A percentile compares a stretch with the other conserved stretches of the same genome.
Conservation (phyloP, 1,140 invertebrate species). For the Drosophila truncata region DNA sequence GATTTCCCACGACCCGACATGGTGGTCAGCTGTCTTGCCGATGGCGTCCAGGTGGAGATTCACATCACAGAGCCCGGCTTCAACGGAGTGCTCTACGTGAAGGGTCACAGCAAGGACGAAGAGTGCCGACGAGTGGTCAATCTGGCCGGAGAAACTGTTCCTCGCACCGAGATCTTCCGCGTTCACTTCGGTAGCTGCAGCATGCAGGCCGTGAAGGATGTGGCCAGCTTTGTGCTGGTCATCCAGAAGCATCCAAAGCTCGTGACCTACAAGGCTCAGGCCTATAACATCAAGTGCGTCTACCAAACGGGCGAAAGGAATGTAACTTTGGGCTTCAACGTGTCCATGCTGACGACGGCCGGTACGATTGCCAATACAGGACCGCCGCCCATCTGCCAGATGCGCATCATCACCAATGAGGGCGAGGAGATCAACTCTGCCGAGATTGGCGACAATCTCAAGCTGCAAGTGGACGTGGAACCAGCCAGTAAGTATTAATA, state of each 20-base stretch:
- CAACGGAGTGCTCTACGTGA: slow-evolving; percentile 96
- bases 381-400: slow-evolving; percentile 95
- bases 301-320: slow-evolving; percentile 97
- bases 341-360: slow-evolving; percentile 97
- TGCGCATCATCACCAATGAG: slow-evolving; percentile 95
- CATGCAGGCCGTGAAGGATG: slow-evolving; percentile 95
- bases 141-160: slow-evolving; percentile 88
- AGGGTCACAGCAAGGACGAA: slow-evolving; percentile 97
- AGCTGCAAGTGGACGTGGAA: slow-evolving; percentile 96
- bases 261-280: slow-evolving; percentile 97
- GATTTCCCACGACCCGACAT: slow-evolving; percentile 95
- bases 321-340: slow-evolving; percentile 96
- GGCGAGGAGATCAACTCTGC: slow-evolving; percentile 95
- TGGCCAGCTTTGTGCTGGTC: slow-evolving; percentile 96
- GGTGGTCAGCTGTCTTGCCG: slow-evolving; percentile 94
- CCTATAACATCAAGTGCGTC: slow-evolving; percentile 97
- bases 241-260: slow-evolving; percentile 98
- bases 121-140: slow-evolving; percentile 93
- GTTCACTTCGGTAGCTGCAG: slow-evolving; percentile 96
- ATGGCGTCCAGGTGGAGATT: slow-evolving; percentile 95
- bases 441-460: slow-evolving; percentile 96
- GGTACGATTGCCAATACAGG: slow-evolving; percentile 98
- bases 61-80: slow-evolving; percentile 92
- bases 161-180: slow-evolving; percentile 93
- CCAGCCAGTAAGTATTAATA: slow-evolving; percentile 90